phyloP scores from a whole-genome alignment of 2,113 vertebrate species.

The Salvelinus sp. region DNA sequence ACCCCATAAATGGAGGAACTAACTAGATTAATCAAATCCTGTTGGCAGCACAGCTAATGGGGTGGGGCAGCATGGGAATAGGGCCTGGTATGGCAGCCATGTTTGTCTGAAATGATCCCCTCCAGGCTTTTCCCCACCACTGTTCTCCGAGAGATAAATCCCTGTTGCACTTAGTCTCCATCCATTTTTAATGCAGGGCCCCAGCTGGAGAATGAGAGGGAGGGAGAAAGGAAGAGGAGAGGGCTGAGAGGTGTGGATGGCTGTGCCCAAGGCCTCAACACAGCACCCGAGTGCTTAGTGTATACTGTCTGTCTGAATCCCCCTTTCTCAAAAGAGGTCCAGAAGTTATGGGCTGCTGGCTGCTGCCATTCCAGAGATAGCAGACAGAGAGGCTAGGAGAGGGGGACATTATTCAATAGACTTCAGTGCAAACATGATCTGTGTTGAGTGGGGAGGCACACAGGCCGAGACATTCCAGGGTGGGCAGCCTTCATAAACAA shows the following conservation, averaged over 20 bases:
- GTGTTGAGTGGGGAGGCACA: slow-evolving; percentile 53
- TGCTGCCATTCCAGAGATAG: slow-evolving; percentile 59
- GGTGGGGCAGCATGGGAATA: slow-evolving; percentile 60
- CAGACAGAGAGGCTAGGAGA: slow-evolving; percentile 46
- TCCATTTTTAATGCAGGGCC: slow-evolving; percentile 77
- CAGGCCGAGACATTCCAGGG: slow-evolving; percentile 64
- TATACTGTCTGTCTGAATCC: background rate
- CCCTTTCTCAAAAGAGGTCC: background rate
- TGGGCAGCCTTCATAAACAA: slow-evolving; percentile 63
- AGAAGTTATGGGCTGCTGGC: slow-evolving; percentile 18
- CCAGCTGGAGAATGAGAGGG: slow-evolving; percentile 61
- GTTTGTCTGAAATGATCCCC: slow-evolving; percentile 57
- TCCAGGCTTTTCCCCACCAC: slow-evolving; percentile 56
- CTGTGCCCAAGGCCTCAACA: slow-evolving; percentile 22
- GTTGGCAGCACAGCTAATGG: slow-evolving; percentile 65
- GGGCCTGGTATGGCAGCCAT: slow-evolving; percentile 57
- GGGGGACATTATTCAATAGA: slow-evolving; percentile 50
- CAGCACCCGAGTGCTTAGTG: no score
- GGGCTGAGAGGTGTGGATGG: slow-evolving; percentile 45
- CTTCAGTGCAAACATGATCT: slow-evolving; percentile 68
- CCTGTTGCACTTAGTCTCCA: slow-evolving; percentile 78
- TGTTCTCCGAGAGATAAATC: slow-evolving; percentile 71
- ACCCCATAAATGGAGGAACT: slow-evolving; percentile 64
- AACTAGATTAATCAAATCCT: slow-evolving; percentile 65
- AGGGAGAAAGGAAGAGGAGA: background rate